Evolutionary conservation across 2,797 vertebrate genomes (phyloP), one percentile per base, ranked within the genome.

Genomic region (Echeneis naucrates): DNA sequence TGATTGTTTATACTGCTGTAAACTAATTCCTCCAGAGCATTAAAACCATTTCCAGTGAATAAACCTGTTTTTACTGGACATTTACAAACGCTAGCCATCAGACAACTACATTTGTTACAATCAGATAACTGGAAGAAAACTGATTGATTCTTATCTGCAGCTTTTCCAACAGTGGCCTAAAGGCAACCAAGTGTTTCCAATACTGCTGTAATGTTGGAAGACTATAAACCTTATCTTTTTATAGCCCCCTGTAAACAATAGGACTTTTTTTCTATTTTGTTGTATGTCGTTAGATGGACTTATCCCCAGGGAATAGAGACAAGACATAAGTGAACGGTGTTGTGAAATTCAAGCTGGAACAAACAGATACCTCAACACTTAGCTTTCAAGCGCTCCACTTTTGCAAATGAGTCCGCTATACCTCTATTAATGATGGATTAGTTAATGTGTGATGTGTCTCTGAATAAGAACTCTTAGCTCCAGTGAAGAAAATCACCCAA

Each of bases 201-300:
- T 83, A 76, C 80, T 73, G 59, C 75, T 79, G 72, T 84, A 84
- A 87, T 84, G 67, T 72, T 32, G 51, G 78, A 74, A 58, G 30
- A 87, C 86, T 79, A 84, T 91, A 91, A 91, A 91, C 60, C 80
- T 90, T 91, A 92, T 92, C 90, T 92, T 80, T 75, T 73, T 90
- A 91, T 78, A 62, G 38, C 87, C 87, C 88, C 65, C 65, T 66
- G 61, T 90, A 90, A 92, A 92, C 86, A 66, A 72, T 38, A 47
- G 79, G 64, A 89, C 89, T 89, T 91, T 86, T 87, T 90, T 86
- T 91, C 75, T 81, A 54, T 87, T 79, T 83, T 81, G 72, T 77
- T 86, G 74, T 58, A 58, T 68, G 88, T 80, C 50, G 4, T 89
- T 85, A 80, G 73, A 84, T 72, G 76, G 14, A 40, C 62, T 74